Evolutionary conservation across 2,888 invertebrate species (phyloP).

Genomic region (Gymnosoma rotundatum): DNA sequence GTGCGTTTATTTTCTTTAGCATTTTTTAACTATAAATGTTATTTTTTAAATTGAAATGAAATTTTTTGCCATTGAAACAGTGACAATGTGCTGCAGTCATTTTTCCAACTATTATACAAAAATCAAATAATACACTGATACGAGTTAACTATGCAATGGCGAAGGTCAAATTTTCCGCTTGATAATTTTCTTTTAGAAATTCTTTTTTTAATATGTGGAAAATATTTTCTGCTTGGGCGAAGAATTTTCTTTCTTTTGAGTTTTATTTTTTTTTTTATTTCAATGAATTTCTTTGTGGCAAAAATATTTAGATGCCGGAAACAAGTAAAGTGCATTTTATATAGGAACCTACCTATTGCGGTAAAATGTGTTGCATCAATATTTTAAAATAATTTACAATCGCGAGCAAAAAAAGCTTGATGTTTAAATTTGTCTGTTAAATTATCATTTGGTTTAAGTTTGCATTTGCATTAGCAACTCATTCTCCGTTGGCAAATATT

Average conservation of each 20-base stretch:
- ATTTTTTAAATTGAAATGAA: conserved; percentile 10
- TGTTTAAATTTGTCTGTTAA: too few relatives aligned
- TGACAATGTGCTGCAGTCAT: conserved; percentile 26
- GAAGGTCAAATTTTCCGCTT: conserved; percentile 33
- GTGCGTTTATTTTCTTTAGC: neutral
- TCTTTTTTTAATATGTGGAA: conserved; percentile 7
- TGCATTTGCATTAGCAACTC: too few relatives aligned
- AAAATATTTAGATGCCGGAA: conserved; percentile 14
- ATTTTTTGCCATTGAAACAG: conserved; percentile 1
- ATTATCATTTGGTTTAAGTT: too few relatives aligned
- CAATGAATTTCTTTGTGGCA: conserved; percentile 28
- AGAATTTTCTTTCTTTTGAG: neutral
- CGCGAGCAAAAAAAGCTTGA: too few relatives aligned
- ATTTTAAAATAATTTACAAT: neutral
- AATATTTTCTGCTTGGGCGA: conserved; percentile 14
- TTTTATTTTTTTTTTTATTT: neutral
- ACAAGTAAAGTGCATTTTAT: conserved; percentile 30
- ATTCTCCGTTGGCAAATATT: too few relatives aligned
- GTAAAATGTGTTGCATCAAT: neutral
- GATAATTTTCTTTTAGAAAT: conserved; percentile 22
- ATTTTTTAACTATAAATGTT: neutral
- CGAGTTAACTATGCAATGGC: conserved; percentile 12
- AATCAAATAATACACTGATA: neutral
- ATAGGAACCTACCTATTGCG: conserved; percentile 24
- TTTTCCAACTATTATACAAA: conserved; percentile 8